Conservation (phyloP, 2,797 vertebrate genomes). For the Gymnothorax javanicus region DNA sequence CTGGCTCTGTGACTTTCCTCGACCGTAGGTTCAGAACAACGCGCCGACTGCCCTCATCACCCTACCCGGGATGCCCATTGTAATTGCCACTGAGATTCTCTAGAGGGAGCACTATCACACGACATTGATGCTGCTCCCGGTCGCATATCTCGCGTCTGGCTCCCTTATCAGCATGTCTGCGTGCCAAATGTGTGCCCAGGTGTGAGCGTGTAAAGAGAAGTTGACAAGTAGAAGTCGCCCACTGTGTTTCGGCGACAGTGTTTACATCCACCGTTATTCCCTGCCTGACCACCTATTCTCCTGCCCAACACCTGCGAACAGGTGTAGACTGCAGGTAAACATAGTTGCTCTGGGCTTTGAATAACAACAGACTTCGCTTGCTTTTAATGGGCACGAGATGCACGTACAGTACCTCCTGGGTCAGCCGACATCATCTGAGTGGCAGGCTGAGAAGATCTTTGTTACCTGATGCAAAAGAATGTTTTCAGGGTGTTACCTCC, state of each 20-base stretch:
- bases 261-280: not conserved
- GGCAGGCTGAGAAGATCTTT: not conserved
- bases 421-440: not conserved
- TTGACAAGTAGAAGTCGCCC: not conserved
- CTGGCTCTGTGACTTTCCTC: not conserved
- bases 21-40: not conserved
- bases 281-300: not conserved
- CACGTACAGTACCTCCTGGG: not conserved
- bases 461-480: not conserved
- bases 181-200: constrained; percentile 31
- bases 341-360: not conserved
- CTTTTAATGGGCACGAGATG: not conserved
- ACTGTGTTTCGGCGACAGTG: constrained; percentile 17
- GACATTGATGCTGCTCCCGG: constrained; percentile 61
- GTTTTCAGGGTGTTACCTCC: not conserved
- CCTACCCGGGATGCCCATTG: not conserved
- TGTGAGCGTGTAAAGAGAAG: constrained; percentile 36
- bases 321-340: constrained; percentile 18
- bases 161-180: constrained; percentile 54
- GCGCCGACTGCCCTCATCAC: not conserved
- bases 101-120: constrained; percentile 67
- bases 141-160: constrained; percentile 36
- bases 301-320: not conserved
- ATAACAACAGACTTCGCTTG: not conserved
- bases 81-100: constrained; percentile 44